Percentiles rank a stretch among this genome's conserved stretches.
These are phyloP conservation scores for Malurus alboscapulatus DNA, from an alignment of 2,113 vertebrate species.

Conservation along the genomic window DNA sequence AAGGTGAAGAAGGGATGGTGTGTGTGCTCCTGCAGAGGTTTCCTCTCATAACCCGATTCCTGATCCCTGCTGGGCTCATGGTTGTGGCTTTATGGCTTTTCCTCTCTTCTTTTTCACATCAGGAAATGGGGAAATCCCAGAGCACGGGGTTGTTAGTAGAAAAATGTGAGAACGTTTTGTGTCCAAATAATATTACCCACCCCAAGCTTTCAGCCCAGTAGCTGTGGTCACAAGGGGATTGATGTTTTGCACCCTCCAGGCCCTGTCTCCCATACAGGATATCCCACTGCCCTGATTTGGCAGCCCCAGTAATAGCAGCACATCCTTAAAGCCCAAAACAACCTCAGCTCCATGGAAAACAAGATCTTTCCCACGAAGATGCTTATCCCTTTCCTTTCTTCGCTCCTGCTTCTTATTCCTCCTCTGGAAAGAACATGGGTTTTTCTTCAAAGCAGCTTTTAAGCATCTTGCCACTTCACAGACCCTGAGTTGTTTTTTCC, in stretches of 20 bases:
- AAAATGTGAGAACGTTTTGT: background rate
- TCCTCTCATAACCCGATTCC: background rate
- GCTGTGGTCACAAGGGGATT: background rate
- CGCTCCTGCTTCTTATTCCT: background rate
- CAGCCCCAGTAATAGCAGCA: background rate
- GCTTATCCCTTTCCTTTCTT: background rate
- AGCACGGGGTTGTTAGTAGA: accelerated
- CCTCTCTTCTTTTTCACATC: background rate
- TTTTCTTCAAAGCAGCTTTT: background rate
- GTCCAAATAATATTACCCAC: too few species aligned
- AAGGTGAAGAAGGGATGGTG: background rate
- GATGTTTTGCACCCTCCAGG: background rate
- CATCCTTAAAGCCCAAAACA: background rate
- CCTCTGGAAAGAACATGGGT: background rate
- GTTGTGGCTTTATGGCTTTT: background rate
- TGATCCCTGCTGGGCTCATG: background rate
- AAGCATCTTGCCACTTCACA: background rate
- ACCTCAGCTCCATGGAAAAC: background rate
- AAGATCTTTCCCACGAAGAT: background rate
- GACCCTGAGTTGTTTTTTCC: background rate
- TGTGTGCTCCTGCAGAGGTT: background rate
- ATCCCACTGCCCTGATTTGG: background rate
- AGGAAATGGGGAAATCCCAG: background rate
- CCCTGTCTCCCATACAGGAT: background rate
- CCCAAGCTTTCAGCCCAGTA: background rate